Base-by-base conservation (phyloP, 2,113 vertebrate genomes). In the Felis chaus region DNA sequence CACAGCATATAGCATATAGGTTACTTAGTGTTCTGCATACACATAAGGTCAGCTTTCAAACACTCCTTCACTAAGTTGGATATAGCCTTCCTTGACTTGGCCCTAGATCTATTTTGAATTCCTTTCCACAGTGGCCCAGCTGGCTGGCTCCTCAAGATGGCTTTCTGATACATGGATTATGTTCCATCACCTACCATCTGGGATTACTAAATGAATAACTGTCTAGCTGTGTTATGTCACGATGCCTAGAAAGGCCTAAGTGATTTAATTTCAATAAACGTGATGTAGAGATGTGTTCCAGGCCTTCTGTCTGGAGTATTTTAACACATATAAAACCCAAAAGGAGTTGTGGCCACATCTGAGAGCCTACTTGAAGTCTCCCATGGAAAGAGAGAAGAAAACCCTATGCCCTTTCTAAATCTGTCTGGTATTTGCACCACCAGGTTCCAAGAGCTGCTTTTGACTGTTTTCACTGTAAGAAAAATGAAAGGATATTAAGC, bases 121-220 rank as follows among this genome's bases (percentile, higher is more conserved):
- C 57, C 39, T 94, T 63, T 94, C 92, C 68, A 87, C 50, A 87
- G 45, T 68, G 48, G 12, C 27, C 48, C 55, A 91, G 61, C 14
- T 41, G 66, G 68, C 57, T 86, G 57, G 16, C 48, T 92, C 29
- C 68, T 87, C 16, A 91, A 87, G 23, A 91, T 81, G 48, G 14
- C 66, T 68, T 91, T 96, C 55, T 91, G 45, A 90, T 71, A 50
- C 12, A 81, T 55, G 57, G 48, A 95, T 76, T 91, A 69, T 36
- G 33, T 86, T 90, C 66, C 76, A 81, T 97, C 15, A 86, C 21
- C 85, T 25, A 90, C 27, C 39, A 73, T 87, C 81, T 95, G 41
- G 31, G 41, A 45, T 89, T 93, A 79, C 80, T 91, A 91, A 93
- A 86, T 95, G 91, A 97, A 29, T 87, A 90, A 61, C 86, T 69